Evolutionary conservation across 2,113 vertebrate species (phyloP), one percentile per base, ranked within the genome.

Genomic region (Plestiodon gilberti): DNA sequence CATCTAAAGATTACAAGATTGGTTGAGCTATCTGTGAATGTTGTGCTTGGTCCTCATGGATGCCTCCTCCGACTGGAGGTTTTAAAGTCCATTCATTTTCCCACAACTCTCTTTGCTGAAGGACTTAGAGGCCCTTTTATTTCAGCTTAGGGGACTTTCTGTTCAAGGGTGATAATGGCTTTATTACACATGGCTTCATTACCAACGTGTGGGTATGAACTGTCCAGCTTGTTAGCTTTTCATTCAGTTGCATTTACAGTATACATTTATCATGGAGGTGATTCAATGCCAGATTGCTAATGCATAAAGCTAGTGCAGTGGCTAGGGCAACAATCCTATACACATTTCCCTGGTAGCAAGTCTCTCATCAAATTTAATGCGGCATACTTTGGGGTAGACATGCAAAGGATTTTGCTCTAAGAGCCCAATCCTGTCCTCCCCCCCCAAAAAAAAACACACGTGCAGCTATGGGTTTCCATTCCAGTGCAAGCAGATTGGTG

Each of bases 1-100:
- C n/a, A 30, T 77, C 69, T 65, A 64, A 64, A 57, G 85, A 87
- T 81, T 75, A 23, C 43, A 75, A 65, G 70, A 62, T 61, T 55
- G 78, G 43, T 52, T 69, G 18, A 55, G 69, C 57, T 81, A 75
- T 79, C 61, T 64, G 69, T 65, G 59, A 65, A 55, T 4, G 9
- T 28, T 52, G n/a, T 23, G 61, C 52, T 33, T 25, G n/a, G 43
- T 62, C 57, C 25, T 86, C 14, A n/a, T 86, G 69, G 10, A 18
- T 52, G 57, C 20, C 22, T 20, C 59, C 2, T 5, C n/a, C 64
- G n/a, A 81, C 20, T 30, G 59, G 28, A 40, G 14, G 40, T 52
- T 69, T 85, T 64, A 28, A 79, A 73, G 52, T 62, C 30, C 67
- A 28, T 86, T 86, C 14, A 55, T 61, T 64, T 65, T 30, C 64